Percentiles rank a stretch among this genome's conserved stretches.
phyloP scores from a whole-genome alignment of 1,140 invertebrate genomes.

The Elymnias hypermnestra region DNA sequence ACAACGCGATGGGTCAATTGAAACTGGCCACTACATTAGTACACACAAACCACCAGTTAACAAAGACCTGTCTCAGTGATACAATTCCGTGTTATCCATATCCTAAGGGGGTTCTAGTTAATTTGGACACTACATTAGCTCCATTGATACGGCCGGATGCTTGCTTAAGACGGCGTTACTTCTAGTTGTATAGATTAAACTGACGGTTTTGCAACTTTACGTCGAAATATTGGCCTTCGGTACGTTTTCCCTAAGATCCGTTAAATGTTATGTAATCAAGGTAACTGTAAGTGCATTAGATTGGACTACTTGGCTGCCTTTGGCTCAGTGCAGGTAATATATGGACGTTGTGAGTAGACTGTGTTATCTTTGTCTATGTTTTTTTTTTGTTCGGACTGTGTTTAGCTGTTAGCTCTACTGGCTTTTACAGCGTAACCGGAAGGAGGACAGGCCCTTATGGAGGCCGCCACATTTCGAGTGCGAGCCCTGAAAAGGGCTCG shows the following conservation, averaged over 20 bases:
- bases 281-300: constrained; percentile 8
- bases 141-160: constrained; percentile 60
- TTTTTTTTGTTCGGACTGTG: too few species aligned
- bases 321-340: not conserved
- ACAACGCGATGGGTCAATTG: constrained; percentile 9
- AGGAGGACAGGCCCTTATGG: too few species aligned
- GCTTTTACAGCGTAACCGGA: too few species aligned
- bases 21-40: constrained; percentile 17
- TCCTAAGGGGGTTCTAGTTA: constrained; percentile 29
- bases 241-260: constrained; percentile 16
- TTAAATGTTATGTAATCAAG: constrained; percentile 16
- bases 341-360: too few species aligned
- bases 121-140: constrained; percentile 51
- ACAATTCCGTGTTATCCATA: constrained; percentile 12
- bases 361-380: too few species aligned
- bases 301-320: not conserved
- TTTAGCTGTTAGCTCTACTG: too few species aligned
- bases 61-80: constrained; percentile 4
- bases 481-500: too few species aligned
- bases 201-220: constrained; percentile 35
- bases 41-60: constrained; percentile 7
- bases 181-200: constrained; percentile 40
- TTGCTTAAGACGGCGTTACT: constrained; percentile 52
- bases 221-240: constrained; percentile 26
- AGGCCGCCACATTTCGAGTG: too few species aligned